These are phyloP conservation scores for Congeria kusceri DNA, from an alignment of 2,888 invertebrate genomes.

Conservation along the genomic window DNA sequence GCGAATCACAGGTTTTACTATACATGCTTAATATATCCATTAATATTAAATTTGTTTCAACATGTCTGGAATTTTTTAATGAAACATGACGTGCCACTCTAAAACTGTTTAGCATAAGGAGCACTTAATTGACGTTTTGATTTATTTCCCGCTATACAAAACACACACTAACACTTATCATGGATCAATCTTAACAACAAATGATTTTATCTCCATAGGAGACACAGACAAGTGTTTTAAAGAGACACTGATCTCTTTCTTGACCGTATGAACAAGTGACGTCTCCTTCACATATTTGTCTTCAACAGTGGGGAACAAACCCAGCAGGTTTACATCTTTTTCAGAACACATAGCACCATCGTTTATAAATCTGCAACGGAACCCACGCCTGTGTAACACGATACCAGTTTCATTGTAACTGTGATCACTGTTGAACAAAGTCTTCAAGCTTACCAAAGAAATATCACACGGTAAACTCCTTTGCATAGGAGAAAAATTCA, in stretches of 20 bases:
- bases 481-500: slow-evolving; percentile 61
- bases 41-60: too few relatives aligned
- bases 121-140: too few relatives aligned
- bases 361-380: slow-evolving; percentile 72
- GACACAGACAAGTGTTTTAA: slow-evolving; percentile 61
- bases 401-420: slow-evolving; percentile 78
- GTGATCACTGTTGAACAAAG: slow-evolving; percentile 70
- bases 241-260: slow-evolving; percentile 56
- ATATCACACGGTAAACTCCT: slow-evolving; percentile 78
- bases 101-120: too few relatives aligned
- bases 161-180: neutral
- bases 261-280: slow-evolving; percentile 73
- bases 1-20: too few relatives aligned
- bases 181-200: slow-evolving; percentile 8
- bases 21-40: too few relatives aligned
- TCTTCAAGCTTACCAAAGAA: slow-evolving; percentile 73
- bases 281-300: slow-evolving; percentile 68
- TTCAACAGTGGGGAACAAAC: slow-evolving; percentile 67
- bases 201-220: slow-evolving; percentile 77
- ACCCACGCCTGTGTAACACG: slow-evolving; percentile 77
- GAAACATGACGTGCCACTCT: too few relatives aligned
- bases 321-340: slow-evolving; percentile 49
- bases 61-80: too few relatives aligned
- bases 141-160: too few relatives aligned
- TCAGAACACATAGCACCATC: slow-evolving; percentile 65